Base-by-base conservation (phyloP, 2,888 invertebrate genomes). In the Papilio demoleus region DNA sequence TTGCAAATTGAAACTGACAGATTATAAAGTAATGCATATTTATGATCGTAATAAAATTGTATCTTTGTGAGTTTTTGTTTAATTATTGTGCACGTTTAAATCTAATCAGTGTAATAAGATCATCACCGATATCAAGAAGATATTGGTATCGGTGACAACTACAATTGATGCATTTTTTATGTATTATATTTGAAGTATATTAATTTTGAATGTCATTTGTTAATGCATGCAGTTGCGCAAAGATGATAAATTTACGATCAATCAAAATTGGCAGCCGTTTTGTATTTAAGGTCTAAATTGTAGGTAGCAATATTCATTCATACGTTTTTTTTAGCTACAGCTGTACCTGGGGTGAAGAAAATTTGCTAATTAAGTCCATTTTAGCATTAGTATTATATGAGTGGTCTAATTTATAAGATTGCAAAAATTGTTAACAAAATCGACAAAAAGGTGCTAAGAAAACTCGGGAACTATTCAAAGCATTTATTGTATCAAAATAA, bases 81-180 rank as follows among this genome's bases (percentile, higher is more conserved):
- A 64, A 42, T 42, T 60, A 36, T 19, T 24, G n/a, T 65, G 56
- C 12, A 65, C 40, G 58, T 58, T 19, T 45, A 19, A 65, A 42
- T 65, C 56, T 65, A 27, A 66, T 66, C 65, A n/a, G 24, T 17
- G 27, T 40, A 11, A 17, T 42, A 58, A 56, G 45, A 65, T 65
- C 42, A n/a, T 59, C 59, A 45, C 17, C 45, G 14, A 34, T 65
- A 65, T 65, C 65, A 19, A 19, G n/a, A n/a, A n/a, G n/a, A n/a
- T n/a, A n/a, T n/a, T n/a, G n/a, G n/a, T n/a, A n/a, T n/a, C n/a
- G 14, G 45, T 34, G 45, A 45, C 36, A 64, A 27, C 22, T n/a
- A 50, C 36, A 40, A 34, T 63, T 66, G 58, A 66, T 66, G 65
- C 65, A 66, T 45, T 66, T 66, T 58, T 45, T 42, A 34, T 66